Percentiles rank a stretch among this genome's conserved stretches.
phyloP scores from a whole-genome alignment of 1,140 invertebrate species.

The Trachelipus rathkii region DNA sequence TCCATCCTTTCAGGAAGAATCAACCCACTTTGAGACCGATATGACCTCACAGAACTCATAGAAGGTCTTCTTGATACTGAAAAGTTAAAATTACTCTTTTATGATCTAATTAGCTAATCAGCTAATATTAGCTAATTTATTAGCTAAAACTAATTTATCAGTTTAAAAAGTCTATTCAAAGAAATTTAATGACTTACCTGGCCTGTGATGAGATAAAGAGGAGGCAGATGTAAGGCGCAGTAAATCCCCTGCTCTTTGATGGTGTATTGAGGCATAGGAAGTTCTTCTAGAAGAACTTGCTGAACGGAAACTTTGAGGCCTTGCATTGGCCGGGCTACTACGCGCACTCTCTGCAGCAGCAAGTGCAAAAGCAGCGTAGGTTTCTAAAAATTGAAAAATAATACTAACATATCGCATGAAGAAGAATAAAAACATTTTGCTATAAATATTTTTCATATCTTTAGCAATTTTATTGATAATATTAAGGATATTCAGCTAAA shows the following conservation, averaged over 20 bases:
- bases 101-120: no score
- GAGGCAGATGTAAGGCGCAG: not conserved
- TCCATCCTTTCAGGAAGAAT: conserved; percentile 1
- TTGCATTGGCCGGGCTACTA: conserved; percentile 21
- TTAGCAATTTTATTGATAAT: no score
- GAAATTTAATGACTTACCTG: not conserved
- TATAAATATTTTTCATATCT: no score
- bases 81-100: no score
- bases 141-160: no score
- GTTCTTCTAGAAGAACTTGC: conserved; percentile 23
- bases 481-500: no score
- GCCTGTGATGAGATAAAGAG: not conserved
- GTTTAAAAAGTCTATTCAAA: no score
- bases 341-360: conserved; percentile 23
- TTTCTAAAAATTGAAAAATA: not conserved
- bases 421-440: no score
- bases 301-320: not conserved
- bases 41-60: conserved; percentile 23
- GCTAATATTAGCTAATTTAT: no score
- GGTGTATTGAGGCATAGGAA: conserved; percentile 16
- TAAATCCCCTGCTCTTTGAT: not conserved
- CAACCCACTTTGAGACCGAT: conserved; percentile 13
- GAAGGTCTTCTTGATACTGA: conserved; percentile 18
- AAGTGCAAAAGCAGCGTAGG: conserved; percentile 23
- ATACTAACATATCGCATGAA: no score